Evolutionary conservation across 2,113 vertebrate species (phyloP), one percentile per base, ranked within the genome.

Genomic region (Tyrannus savana): DNA sequence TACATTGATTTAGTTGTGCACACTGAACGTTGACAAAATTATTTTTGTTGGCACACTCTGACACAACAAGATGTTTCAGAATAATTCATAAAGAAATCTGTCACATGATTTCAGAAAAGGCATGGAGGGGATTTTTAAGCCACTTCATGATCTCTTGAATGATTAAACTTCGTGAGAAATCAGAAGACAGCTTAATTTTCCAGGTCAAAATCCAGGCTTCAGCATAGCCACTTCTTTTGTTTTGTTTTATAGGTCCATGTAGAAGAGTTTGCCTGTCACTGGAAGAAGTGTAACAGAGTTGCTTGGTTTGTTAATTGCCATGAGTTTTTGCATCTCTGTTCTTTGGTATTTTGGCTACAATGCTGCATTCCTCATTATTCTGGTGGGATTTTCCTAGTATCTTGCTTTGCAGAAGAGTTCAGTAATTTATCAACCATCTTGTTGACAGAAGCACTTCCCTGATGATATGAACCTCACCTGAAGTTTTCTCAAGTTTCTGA

Each of bases 1-100:
- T 85, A 64, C 74, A 91, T 74, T 85, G 63, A 90, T 90, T 87
- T 77, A 94, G 49, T 77, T 91, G 69, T 60, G 66, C 69, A 87
- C 0, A 1, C 73, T 89, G 56, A 75, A 91, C 39, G 27, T 77
- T n/a, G 13, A 71, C 59, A 83, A 33, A 94, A 93, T 63, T 76
- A 50, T 69, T 87, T 94, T 87, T 88, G 91, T 71, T 89, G 53
- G 75, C 80, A 87, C 62, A 89, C 53, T 5, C 3, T 69, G 62
- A 84, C 53, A 93, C 39, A 77, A 74, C 53, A 83, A 73, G 74
- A 71, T 69, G 74, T 69, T 91, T 82, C 71, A 77, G 27, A 79
- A 67, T 47, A 76, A 85, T 79, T 69, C 56, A 62, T 42, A 66
- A 87, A 73, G 50, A 82, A 76, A 68, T 19, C 37, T 58, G 49